A percentile compares a stretch with the other conserved stretches of the same genome.
Evolutionary conservation across 2,113 vertebrate species (phyloP).

Genomic region (Odocoileus hemionus): DNA sequence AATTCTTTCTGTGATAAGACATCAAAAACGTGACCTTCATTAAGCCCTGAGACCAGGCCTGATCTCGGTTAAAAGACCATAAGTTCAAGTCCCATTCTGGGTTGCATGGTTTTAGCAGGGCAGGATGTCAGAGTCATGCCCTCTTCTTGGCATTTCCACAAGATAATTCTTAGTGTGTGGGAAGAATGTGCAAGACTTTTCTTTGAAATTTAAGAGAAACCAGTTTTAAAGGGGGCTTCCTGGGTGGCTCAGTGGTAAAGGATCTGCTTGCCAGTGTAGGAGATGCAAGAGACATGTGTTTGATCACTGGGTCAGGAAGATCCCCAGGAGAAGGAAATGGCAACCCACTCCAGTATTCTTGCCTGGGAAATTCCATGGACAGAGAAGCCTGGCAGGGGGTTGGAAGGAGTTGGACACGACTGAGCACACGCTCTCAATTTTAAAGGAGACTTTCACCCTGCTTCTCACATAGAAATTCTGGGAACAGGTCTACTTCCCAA

Average conservation of each 20-base stretch:
- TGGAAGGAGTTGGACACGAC: background rate
- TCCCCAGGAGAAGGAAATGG: background rate
- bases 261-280: background rate
- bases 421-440: background rate
- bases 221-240: background rate
- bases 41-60: background rate
- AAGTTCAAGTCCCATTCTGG: background rate
- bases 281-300: background rate
- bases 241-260: background rate
- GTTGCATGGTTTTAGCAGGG: background rate
- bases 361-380: background rate
- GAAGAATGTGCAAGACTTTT: background rate
- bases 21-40: background rate
- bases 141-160: background rate
- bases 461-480: background rate
- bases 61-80: background rate
- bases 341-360: background rate
- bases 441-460: background rate
- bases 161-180: background rate
- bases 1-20: background rate
- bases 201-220: background rate
- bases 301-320: background rate
- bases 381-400: background rate
- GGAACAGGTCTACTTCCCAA: background rate
- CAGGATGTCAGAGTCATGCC: background rate